Percentiles rank a stretch among this genome's conserved stretches.
phyloP scores from a whole-genome alignment of 1,140 invertebrate genomes.

The Panulirus ornatus region DNA sequence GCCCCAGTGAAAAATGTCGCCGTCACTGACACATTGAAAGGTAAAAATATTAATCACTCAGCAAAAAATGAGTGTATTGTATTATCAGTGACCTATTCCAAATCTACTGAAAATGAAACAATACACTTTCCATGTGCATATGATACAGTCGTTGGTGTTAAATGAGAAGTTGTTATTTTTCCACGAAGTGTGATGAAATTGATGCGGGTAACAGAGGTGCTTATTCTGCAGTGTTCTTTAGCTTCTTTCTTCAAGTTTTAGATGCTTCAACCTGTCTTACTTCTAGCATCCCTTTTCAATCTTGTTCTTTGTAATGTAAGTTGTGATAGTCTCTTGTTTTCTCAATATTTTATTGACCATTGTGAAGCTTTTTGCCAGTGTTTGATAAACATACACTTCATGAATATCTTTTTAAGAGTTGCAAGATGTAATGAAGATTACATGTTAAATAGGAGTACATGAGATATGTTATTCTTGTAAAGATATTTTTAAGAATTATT shows the following conservation, averaged over 20 bases:
- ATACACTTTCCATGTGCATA: background rate
- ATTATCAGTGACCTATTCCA: background rate
- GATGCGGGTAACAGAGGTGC: slow-evolving; percentile 67
- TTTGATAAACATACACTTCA: background rate
- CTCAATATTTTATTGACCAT: background rate
- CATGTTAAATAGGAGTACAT: too few relatives aligned
- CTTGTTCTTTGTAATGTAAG: background rate
- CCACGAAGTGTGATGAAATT: slow-evolving; percentile 50
- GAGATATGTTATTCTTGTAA: too few relatives aligned
- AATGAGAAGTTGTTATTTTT: slow-evolving; percentile 46
- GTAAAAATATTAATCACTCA: background rate
- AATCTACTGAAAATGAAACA: background rate
- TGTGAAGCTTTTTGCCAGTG: background rate
- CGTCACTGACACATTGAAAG: slow-evolving; percentile 49
- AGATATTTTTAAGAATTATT: too few relatives aligned
- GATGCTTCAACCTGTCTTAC: too few relatives aligned
- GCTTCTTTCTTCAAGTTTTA: background rate
- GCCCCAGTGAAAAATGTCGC: slow-evolving; percentile 70
- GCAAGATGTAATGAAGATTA: background rate
- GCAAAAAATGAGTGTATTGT: background rate
- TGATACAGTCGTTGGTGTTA: slow-evolving; percentile 13
- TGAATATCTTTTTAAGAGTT: background rate
- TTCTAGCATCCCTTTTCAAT: too few relatives aligned
- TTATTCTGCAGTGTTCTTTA: slow-evolving; percentile 41
- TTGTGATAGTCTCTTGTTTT: background rate